Evolutionary conservation across 2,797 vertebrate genomes (phyloP).

Genomic region (Gallinago stenura): DNA sequence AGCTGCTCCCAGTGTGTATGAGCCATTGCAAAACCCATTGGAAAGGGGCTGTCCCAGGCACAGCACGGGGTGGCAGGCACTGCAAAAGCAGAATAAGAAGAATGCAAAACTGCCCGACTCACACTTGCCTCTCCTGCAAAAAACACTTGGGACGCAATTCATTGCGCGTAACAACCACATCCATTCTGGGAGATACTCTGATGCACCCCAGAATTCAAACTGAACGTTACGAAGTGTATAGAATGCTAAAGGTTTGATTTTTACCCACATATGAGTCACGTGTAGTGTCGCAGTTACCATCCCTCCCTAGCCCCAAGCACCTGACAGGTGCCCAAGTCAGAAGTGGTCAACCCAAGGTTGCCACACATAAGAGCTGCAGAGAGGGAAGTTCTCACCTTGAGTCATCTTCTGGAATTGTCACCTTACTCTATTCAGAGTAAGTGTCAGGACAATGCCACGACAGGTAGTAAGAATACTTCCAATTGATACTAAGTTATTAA

Average conservation of each 20-base stretch:
- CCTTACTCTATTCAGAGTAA: not conserved
- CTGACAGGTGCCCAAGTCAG: not conserved
- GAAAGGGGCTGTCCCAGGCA: not conserved
- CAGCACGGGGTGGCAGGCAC: not conserved
- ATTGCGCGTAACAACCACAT: not conserved
- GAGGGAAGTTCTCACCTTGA: not conserved
- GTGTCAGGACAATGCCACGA: not conserved
- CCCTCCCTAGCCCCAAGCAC: not conserved
- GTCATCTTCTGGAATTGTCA: not conserved
- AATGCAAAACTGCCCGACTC: not conserved
- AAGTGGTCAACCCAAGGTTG: not conserved
- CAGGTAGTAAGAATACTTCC: not conserved
- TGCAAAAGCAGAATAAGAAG: not conserved
- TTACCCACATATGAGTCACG: rapidly evolving
- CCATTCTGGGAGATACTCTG: not conserved
- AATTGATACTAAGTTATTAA: not conserved
- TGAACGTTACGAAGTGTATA: not conserved
- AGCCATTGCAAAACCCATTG: not conserved
- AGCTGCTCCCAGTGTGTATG: rapidly evolving
- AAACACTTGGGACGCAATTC: not conserved
- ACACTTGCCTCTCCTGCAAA: not conserved
- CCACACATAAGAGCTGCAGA: not conserved
- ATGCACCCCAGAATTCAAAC: not conserved
- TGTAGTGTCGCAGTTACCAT: not conserved
- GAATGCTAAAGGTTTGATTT: not conserved